Base-by-base conservation (phyloP, 2,113 vertebrate genomes). In the Strix aluco region DNA sequence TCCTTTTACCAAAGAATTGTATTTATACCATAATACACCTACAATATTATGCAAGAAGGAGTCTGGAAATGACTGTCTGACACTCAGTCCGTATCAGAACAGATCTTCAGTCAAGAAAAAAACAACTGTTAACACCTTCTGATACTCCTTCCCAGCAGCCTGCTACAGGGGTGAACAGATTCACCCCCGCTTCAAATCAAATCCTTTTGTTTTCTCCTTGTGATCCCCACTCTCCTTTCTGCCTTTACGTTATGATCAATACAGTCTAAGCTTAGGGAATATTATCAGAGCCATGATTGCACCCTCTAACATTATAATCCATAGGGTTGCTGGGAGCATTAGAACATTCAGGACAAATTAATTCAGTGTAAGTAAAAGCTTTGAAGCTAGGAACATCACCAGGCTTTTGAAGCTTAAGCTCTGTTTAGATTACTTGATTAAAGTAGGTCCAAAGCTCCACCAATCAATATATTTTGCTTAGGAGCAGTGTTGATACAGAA, bases 341-440 rank as follows among this genome's bases (percentile, higher is more conserved):
- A 98, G 93, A 97, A 90, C 90, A 97, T 97, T 87, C 87, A 62
- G 71, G 94, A 94, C 93, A 98, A 98, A 98, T 98, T 98, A 98
- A 98, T 98, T 98, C 98, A 96, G 96, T 94, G 72, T 96, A 97
- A 98, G 98, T 97, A 97, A 97, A 97, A 87, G 86, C 98, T 98
- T 98, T 97, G 98, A 98, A 98, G 97, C 97, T 55, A 59, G 94
- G 86, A 96, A 93, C 95, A 97, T 96, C 91, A 93, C 94, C 94
- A 91, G 27, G 97, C 96, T 98, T 98, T 98, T 97, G 98, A 98
- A 97, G 97, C 97, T 97, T 98, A 98, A 98, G 96, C 95, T 86
- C 96, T 98, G 90, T 98, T 98, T 98, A 98, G 98, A 98, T 98
- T 98, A 97, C 98, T 98, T 98, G 97, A 98, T 98, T 98, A 98